Evolutionary conservation across 2,797 vertebrate species (phyloP).

Genomic region (Notolepis coatsorum): DNA sequence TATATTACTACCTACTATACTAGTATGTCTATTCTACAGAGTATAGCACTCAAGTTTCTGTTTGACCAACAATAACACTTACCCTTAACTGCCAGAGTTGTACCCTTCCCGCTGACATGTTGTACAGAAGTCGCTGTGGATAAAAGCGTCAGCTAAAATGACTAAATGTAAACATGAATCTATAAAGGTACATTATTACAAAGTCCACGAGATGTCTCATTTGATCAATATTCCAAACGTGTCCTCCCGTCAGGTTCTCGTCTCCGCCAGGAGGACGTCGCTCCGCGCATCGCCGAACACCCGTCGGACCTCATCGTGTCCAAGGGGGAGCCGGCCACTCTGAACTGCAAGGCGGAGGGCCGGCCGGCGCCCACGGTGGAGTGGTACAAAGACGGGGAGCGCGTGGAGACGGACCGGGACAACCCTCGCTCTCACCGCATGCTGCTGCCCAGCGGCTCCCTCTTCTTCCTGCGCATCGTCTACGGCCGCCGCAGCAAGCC

Average conservation of each 20-base stretch:
- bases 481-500: constrained; percentile 96
- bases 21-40: too few relatives aligned
- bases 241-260: constrained; percentile 86
- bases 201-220: too few relatives aligned
- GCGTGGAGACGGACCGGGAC: constrained; percentile 95
- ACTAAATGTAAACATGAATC: too few relatives aligned
- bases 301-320: constrained; percentile 97
- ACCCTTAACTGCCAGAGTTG: too few relatives aligned
- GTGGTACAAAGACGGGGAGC: constrained; percentile 97
- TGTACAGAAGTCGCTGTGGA: too few relatives aligned
- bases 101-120: too few relatives aligned
- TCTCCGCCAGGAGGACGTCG: constrained; percentile 94
- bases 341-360: constrained; percentile 98
- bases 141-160: too few relatives aligned
- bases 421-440: constrained; percentile 95
- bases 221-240: constrained; percentile 1
- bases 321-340: constrained; percentile 95
- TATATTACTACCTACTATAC: too few relatives aligned
- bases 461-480: constrained; percentile 96
- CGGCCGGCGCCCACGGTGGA: constrained; percentile 93
- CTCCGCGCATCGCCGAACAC: constrained; percentile 95
- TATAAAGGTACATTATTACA: too few relatives aligned
- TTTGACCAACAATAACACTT: too few relatives aligned
- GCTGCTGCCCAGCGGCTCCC: constrained; percentile 95
- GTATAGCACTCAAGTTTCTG: too few relatives aligned